Base-by-base conservation (phyloP, 2,888 invertebrate species). In the Galerucella pusilla region DNA sequence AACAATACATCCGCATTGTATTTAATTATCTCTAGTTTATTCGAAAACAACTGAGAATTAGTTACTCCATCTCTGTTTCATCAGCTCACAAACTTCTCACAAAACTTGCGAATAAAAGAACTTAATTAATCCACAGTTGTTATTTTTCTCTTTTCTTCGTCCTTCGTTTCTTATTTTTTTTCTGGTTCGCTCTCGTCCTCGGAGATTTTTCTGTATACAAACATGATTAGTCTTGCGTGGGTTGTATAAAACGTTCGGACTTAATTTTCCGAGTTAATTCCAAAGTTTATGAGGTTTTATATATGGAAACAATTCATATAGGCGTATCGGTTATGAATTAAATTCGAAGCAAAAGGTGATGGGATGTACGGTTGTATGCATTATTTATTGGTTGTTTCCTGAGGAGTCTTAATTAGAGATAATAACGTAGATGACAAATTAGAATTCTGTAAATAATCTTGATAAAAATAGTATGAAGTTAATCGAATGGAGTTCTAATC, bases 91-190 rank as follows among this genome's bases (percentile, higher is more conserved):
- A 63, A 64, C 64, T 66, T 74, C 49, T 66, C 59, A 54, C 74
- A 70, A 60, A 67, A 49, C 71, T 71, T 46, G 71, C 52, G 78
- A 78, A 80, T 79, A 73, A 80, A 80, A 80, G 80, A 80, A 80
- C 79, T 79, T 80, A 80, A 80, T 80, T 80, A 80, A 76, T 71
- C 75, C 74, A 57, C 71, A 68, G 67, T 73, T 75, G 75, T 77
- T 78, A 75, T 70, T 77, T 72, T 73, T 68, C 68, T 70, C 63
- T 71, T 75, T 74, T 63, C 60, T 73, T 68, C 65, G 60, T 54
- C 12, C 16, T 45, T 46, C 49, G 46, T 49, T 66, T 52, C 46
- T 59, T 66, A 63, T 72, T 72, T 57, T 42, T 35, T 42, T 20
- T 66, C 61, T 70, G 42, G 45, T 68, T 57, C 52, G 68, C 42